phyloP scores from a whole-genome alignment of 2,888 invertebrate species.

The Leucophenga montana region DNA sequence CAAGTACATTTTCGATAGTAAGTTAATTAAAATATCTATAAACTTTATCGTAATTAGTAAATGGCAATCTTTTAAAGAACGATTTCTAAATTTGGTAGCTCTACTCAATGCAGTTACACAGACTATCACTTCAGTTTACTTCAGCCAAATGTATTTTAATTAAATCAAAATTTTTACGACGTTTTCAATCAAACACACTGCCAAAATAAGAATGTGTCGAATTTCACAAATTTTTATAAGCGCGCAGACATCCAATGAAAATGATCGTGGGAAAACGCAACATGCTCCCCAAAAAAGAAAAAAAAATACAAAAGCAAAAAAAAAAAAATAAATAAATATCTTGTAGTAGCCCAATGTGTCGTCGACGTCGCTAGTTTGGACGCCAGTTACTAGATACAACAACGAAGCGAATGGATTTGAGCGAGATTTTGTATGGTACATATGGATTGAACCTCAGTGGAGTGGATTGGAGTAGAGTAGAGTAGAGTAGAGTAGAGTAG shows the following conservation, averaged over 20 bases:
- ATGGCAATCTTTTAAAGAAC: no score
- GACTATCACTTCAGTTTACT: no score
- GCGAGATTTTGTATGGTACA: no score
- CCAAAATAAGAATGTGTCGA: slow-evolving; percentile 11
- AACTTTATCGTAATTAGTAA: no score
- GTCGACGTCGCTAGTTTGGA: background rate
- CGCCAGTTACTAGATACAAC: background rate
- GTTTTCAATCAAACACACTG: background rate
- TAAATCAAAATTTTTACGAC: background rate
- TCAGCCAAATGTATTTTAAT: background rate
- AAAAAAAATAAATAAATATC: background rate
- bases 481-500: no score
- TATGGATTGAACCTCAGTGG: background rate
- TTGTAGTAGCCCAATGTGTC: slow-evolving; percentile 2
- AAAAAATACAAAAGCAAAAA: no score
- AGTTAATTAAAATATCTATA: no score
- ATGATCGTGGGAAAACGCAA: slow-evolving; percentile 27
- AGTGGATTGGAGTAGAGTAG: no score
- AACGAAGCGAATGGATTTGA: background rate
- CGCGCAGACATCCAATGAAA: slow-evolving; percentile 2
- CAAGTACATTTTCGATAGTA: no score
- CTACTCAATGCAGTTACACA: no score
- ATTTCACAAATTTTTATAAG: slow-evolving; percentile 8
- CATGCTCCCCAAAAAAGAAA: slow-evolving; percentile 2
- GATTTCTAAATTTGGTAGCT: no score